Evolutionary conservation across 2,888 invertebrate species (phyloP).

Genomic region (Gandaritis pyraliata): DNA sequence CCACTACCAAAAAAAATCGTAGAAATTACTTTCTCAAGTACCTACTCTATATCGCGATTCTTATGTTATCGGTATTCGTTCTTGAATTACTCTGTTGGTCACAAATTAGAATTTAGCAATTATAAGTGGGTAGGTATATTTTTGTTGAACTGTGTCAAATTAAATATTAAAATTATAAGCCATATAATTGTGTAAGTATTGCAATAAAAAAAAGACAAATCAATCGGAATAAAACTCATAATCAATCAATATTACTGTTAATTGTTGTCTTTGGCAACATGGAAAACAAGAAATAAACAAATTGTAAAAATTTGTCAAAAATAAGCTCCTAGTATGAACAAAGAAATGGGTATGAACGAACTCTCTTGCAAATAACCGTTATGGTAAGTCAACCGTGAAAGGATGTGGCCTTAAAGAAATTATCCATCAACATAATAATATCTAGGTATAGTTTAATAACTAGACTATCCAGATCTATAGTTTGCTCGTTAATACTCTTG

Average conservation of each 20-base stretch:
- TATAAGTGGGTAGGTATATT: neutral
- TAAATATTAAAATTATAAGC: neutral
- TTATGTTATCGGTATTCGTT: neutral
- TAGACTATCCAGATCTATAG: neutral
- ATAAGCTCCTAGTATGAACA: no score
- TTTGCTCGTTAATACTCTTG: slow-evolving; percentile 2
- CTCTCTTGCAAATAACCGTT: no score
- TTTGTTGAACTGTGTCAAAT: slow-evolving; percentile 10
- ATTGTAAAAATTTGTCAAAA: neutral
- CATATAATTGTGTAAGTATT: slow-evolving; percentile 3
- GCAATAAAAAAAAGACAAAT: slow-evolving; percentile 2
- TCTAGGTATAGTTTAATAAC: no score
- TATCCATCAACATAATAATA: no score
- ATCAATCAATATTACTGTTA: slow-evolving; percentile 2
- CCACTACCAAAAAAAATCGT: no score
- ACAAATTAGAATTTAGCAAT: slow-evolving; percentile 1
- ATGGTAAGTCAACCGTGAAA: no score
- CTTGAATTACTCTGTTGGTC: neutral
- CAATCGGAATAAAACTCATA: slow-evolving; percentile 8
- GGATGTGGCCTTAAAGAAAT: no score
- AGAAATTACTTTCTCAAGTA: no score
- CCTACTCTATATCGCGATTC: neutral
- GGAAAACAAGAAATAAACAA: neutral
- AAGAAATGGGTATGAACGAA: no score
- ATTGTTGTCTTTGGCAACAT: neutral